These are phyloP conservation scores for Hesperophylax magnus DNA, from an alignment of 1,140 invertebrate genomes.

Conservation along the genomic window DNA sequence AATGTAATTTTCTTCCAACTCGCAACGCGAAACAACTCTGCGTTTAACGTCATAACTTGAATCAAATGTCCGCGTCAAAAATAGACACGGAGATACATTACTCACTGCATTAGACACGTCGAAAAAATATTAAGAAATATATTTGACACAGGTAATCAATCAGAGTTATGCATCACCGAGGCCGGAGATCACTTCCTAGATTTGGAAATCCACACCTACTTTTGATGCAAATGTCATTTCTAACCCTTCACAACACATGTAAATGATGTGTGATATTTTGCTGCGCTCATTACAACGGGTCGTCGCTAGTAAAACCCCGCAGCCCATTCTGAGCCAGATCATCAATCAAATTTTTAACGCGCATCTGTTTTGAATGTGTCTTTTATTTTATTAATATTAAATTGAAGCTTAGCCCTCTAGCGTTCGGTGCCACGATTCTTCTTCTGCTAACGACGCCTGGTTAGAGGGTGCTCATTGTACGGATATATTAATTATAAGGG, in stretches of 20 bases:
- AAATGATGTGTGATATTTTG: slow-evolving; percentile 36
- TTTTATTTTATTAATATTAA: slow-evolving; percentile 52
- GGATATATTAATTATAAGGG: slow-evolving; percentile 6
- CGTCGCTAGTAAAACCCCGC: not conserved
- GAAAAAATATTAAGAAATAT: not conserved
- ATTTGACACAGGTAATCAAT: slow-evolving; percentile 21
- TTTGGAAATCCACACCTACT: slow-evolving; percentile 28
- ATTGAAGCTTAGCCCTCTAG: slow-evolving; percentile 21
- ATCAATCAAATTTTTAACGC: slow-evolving; percentile 57
- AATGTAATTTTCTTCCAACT: too few species aligned
- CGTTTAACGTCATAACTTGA: too few species aligned
- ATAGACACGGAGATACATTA: not conserved
- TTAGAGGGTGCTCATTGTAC: slow-evolving; percentile 13
- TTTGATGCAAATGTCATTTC: slow-evolving; percentile 29
- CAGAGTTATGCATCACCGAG: slow-evolving; percentile 4
- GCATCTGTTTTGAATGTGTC: slow-evolving; percentile 57
- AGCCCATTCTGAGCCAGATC: not conserved
- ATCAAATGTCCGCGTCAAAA: too few species aligned
- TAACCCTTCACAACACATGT: slow-evolving; percentile 41
- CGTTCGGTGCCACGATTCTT: not conserved
- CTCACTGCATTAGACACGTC: slow-evolving; percentile 8
- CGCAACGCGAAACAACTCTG: too few species aligned
- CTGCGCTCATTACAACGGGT: slow-evolving; percentile 26
- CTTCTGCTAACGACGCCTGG: slow-evolving; percentile 41
- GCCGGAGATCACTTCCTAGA: not conserved